These are phyloP conservation scores for Drepana falcataria DNA, from an alignment of 2,888 invertebrate genomes.

Conservation along the genomic window DNA sequence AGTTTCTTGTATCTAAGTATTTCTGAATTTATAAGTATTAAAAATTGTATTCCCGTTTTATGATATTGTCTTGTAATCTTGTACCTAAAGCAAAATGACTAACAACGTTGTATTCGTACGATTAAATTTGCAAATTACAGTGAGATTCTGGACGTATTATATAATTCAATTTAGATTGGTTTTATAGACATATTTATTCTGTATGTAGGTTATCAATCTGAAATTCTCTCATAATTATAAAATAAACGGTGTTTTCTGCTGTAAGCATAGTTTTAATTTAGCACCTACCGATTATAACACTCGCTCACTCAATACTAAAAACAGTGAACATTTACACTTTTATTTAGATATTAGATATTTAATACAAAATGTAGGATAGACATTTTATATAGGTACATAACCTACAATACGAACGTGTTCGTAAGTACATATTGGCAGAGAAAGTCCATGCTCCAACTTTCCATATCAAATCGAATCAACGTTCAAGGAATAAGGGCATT, in stretches of 20 bases:
- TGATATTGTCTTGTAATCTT: conserved; percentile 65
- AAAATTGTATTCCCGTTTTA: conserved; percentile 61
- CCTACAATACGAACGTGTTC: too few species aligned
- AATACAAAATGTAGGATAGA: too few species aligned
- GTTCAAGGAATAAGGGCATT: too few species aligned
- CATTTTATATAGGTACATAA: too few species aligned
- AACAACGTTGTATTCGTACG: conserved; percentile 40
- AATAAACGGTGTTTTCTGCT: conserved; percentile 81
- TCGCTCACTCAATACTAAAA: too few species aligned
- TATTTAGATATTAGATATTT: too few species aligned
- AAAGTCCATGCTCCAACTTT: too few species aligned
- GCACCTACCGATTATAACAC: background rate
- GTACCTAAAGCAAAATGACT: conserved; percentile 57
- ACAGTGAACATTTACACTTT: too few species aligned
- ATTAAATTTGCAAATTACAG: conserved; percentile 43
- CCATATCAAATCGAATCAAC: too few species aligned
- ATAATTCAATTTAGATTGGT: conserved; percentile 76
- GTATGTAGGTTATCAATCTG: conserved; percentile 79
- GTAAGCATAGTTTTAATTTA: conserved; percentile 38
- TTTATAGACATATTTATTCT: conserved; percentile 75
- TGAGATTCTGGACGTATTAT: conserved; percentile 62
- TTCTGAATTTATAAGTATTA: conserved; percentile 54
- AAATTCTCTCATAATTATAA: conserved; percentile 80
- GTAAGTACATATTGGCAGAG: too few species aligned
- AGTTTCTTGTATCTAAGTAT: conserved; percentile 62